phyloP scores from a whole-genome alignment of 1,140 invertebrate genomes.

The Cydia pomonella region DNA sequence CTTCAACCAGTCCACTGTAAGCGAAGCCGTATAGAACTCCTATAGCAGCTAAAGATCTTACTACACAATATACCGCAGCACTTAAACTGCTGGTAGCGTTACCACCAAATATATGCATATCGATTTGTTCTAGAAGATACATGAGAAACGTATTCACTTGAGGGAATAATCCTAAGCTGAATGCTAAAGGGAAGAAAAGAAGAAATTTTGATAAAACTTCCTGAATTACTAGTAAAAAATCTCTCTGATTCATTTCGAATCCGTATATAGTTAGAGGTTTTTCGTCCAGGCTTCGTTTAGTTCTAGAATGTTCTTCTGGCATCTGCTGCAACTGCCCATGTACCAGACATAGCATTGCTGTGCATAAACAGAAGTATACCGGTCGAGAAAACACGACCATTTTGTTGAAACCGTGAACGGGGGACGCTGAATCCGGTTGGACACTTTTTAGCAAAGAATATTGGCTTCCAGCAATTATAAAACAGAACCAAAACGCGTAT shows the following conservation, averaged over 20 bases:
- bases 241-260: conserved; percentile 85
- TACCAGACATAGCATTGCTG: conserved; percentile 86
- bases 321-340: conserved; percentile 81
- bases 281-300: conserved; percentile 58
- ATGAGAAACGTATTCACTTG: conserved; percentile 98
- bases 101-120: conserved; percentile 98
- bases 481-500: conserved; percentile 96
- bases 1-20: conserved; percentile 90
- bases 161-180: conserved; percentile 96
- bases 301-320: conserved; percentile 55
- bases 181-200: conserved; percentile 95
- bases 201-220: conserved; percentile 91
- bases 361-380: conserved; percentile 96
- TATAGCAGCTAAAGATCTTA: conserved; percentile 90
- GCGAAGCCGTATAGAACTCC: conserved; percentile 93
- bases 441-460: conserved; percentile 99
- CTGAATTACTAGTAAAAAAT: conserved; percentile 85
- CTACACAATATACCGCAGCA: conserved; percentile 92
- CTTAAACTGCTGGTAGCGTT: conserved; percentile 95
- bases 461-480: conserved; percentile 97
- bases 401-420: conserved; percentile 98
- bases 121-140: conserved; percentile 97
- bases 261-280: conserved; percentile 87
- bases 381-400: conserved; percentile 96
- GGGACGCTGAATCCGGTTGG: conserved; percentile 98